Conservation (phyloP, 2,797 vertebrate genomes). For the Anguilla megastoma region DNA sequence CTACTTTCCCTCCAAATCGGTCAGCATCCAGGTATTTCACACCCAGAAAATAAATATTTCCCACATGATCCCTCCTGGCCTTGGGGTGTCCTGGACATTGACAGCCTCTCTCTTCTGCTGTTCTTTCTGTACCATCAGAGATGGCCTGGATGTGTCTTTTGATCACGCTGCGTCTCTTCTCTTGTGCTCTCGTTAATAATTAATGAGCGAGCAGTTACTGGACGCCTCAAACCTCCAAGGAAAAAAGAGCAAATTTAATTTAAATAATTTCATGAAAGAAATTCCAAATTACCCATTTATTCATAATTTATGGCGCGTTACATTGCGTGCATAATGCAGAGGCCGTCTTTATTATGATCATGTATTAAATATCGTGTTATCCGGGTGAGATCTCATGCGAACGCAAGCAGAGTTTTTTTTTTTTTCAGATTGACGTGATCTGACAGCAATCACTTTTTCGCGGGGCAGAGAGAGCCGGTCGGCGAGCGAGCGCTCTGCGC, state of each 20-base stretch:
- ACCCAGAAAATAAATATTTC: slow-evolving; percentile 46
- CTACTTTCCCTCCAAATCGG: not conserved
- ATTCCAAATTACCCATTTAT: slow-evolving; percentile 64
- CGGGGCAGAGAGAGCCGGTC: not conserved
- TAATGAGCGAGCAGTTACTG: slow-evolving; percentile 52
- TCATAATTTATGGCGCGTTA: slow-evolving; percentile 70
- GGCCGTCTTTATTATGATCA: slow-evolving; percentile 58
- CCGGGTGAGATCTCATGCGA: slow-evolving; percentile 33
- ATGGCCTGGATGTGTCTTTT: slow-evolving; percentile 45
- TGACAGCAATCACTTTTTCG: not conserved
- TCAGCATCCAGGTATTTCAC: not conserved
- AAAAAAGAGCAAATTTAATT: slow-evolving; percentile 46
- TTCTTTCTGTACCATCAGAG: slow-evolving; percentile 13
- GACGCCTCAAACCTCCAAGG: slow-evolving; percentile 51
- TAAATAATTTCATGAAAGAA: slow-evolving; percentile 63
- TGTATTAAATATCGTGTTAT: slow-evolving; percentile 70
- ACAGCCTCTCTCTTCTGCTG: not conserved
- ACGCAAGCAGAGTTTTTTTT: slow-evolving; percentile 31
- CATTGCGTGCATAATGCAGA: slow-evolving; percentile 66
- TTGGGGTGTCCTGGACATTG: not conserved
- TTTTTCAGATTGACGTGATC: not conserved
- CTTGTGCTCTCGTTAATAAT: slow-evolving; percentile 60
- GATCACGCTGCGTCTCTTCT: slow-evolving; percentile 32
- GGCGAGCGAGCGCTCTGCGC: slow-evolving; percentile 8
- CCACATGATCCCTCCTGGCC: not conserved